Evolutionary conservation across 1,140 invertebrate genomes (phyloP).

Genomic region (Ptiloglossa arizonensis): DNA sequence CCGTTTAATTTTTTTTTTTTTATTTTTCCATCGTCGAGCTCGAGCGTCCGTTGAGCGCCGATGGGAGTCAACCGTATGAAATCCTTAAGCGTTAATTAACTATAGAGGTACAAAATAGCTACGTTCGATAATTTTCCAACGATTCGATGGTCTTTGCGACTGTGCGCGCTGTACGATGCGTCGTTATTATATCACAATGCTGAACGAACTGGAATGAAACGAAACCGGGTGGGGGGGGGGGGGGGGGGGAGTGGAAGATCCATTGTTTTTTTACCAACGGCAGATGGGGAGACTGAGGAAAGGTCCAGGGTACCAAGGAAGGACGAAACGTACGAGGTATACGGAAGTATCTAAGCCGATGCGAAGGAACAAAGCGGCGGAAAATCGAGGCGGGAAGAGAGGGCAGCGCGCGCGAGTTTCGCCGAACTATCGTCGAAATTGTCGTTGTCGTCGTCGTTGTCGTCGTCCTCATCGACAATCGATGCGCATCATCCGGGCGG

Average conservation of each 20-base stretch:
- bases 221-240: too few species aligned
- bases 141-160: background rate
- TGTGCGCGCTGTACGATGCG: too few species aligned
- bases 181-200: background rate
- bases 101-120: background rate
- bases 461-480: constrained; percentile 26
- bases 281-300: background rate
- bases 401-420: too few species aligned
- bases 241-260: too few species aligned
- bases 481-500: constrained; percentile 72
- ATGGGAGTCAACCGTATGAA: too few species aligned
- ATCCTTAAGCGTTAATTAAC: background rate
- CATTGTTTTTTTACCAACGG: too few species aligned
- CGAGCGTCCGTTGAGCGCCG: too few species aligned
- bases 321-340: background rate
- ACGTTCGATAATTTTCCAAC: background rate
- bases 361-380: background rate
- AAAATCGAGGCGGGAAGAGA: too few species aligned
- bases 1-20: too few species aligned
- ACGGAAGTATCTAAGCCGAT: background rate
- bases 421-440: background rate
- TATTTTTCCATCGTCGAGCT: too few species aligned
- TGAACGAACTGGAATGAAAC: too few species aligned
- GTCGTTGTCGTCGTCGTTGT: constrained; percentile 19
- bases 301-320: background rate